Conservation (phyloP, 2,113 vertebrate species). For the Scophthalmus maximus region DNA sequence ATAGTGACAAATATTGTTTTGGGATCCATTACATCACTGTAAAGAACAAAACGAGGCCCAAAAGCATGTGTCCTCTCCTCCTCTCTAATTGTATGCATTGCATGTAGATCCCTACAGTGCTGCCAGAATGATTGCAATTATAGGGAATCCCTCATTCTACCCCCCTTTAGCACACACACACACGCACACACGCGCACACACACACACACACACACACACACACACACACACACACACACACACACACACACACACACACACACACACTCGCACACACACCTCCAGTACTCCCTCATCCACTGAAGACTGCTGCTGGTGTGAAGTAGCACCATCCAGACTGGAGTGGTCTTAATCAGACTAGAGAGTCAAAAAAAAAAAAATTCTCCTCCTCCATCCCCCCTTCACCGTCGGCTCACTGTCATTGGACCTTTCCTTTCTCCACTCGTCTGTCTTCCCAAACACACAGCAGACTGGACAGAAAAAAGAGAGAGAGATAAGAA, state of each 20-base stretch:
- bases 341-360: constrained; percentile 78
- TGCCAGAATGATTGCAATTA: constrained; percentile 85
- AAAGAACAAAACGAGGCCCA: constrained; percentile 30
- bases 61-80: constrained; percentile 27
- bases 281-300: constrained; percentile 34
- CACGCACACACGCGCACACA: not conserved
- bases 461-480: not conserved
- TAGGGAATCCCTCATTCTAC: constrained; percentile 76
- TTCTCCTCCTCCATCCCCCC: constrained; percentile 37
- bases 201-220: not conserved
- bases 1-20: not conserved
- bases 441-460: not conserved
- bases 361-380: constrained; percentile 56
- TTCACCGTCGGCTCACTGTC: constrained; percentile 43
- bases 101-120: constrained; percentile 76
- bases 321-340: constrained; percentile 61
- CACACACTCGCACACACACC: constrained; percentile 3
- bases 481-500: not conserved
- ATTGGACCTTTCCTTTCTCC: not conserved
- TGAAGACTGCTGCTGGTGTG: constrained; percentile 47
- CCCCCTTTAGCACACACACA: constrained; percentile 28
- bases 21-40: not conserved
- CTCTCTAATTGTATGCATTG: constrained; percentile 78
- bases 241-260: constrained; percentile 1
- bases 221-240: constrained; percentile 1